Evolutionary conservation across 2,113 vertebrate genomes (phyloP).

Genomic region (Irena cyanogastra): DNA sequence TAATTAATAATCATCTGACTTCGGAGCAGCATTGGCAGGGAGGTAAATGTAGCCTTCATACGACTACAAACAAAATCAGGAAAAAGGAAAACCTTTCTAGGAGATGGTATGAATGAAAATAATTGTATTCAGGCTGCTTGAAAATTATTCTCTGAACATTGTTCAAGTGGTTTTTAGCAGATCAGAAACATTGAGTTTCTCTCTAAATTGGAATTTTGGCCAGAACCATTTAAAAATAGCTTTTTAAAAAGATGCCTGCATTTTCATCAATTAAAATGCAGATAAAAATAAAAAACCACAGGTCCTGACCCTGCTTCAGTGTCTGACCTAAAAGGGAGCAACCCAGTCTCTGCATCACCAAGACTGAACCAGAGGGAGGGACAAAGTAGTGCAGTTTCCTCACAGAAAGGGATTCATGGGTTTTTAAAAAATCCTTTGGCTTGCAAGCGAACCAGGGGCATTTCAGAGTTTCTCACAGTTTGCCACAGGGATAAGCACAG

Average conservation of each 20-base stretch:
- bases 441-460: rapidly evolving
- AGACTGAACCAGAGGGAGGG: not conserved
- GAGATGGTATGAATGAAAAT: not conserved
- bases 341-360: not conserved
- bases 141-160: not conserved
- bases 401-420: not conserved
- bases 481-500: not conserved
- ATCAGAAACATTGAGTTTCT: not conserved
- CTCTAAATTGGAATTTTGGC: not conserved
- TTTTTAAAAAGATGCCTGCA: not conserved
- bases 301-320: not conserved
- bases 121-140: not conserved
- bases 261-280: not conserved
- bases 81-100: not conserved
- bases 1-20: slow-evolving; percentile 61
- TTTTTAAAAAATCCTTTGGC: not conserved
- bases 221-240: not conserved
- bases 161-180: not conserved
- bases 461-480: not conserved
- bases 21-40: slow-evolving; percentile 8
- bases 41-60: slow-evolving; percentile 23
- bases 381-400: not conserved
- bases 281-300: not conserved
- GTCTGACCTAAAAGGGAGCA: not conserved
- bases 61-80: slow-evolving; percentile 46